Conservation (phyloP, 2,888 invertebrate genomes). For the Drosophila dives region DNA sequence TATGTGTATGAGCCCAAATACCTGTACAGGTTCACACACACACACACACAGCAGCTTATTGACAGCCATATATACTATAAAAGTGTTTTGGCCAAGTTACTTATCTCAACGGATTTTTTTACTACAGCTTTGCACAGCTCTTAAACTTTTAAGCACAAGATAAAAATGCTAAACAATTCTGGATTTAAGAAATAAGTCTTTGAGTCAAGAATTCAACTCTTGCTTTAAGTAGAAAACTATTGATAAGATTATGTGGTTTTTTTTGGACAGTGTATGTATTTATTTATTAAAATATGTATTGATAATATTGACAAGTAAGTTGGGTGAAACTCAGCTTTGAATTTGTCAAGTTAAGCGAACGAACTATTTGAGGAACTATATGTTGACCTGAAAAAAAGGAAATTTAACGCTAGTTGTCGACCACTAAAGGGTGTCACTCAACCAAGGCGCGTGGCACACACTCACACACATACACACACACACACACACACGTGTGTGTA, state of each 20-base stretch:
- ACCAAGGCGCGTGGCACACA: slow-evolving; percentile 17
- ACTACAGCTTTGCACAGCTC: too few species aligned
- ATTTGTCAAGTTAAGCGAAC: slow-evolving; percentile 47
- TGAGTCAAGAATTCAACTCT: background rate
- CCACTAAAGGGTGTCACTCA: slow-evolving; percentile 40
- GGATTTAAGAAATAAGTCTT: background rate
- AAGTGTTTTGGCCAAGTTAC: background rate
- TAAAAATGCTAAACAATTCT: background rate
- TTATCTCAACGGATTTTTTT: too few species aligned
- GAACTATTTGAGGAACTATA: slow-evolving; percentile 8
- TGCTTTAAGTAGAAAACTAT: too few species aligned
- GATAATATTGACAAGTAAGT: background rate
- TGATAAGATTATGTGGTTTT: background rate
- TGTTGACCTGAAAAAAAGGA: slow-evolving; percentile 35
- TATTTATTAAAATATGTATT: background rate
- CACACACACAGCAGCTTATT: slow-evolving; percentile 9
- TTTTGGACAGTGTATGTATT: slow-evolving; percentile 1
- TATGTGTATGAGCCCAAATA: slow-evolving; percentile 52
- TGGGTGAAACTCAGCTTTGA: slow-evolving; percentile 33
- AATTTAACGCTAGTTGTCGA: slow-evolving; percentile 34
- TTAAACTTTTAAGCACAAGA: too few species aligned
- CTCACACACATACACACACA: slow-evolving; percentile 26
- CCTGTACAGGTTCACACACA: slow-evolving; percentile 23
- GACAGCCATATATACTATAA: slow-evolving; percentile 2
- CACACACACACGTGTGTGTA: slow-evolving; percentile 12